Evolutionary conservation across 1,140 invertebrate species (phyloP), one percentile per base, ranked within the genome.

Genomic region (Lineus longissimus): DNA sequence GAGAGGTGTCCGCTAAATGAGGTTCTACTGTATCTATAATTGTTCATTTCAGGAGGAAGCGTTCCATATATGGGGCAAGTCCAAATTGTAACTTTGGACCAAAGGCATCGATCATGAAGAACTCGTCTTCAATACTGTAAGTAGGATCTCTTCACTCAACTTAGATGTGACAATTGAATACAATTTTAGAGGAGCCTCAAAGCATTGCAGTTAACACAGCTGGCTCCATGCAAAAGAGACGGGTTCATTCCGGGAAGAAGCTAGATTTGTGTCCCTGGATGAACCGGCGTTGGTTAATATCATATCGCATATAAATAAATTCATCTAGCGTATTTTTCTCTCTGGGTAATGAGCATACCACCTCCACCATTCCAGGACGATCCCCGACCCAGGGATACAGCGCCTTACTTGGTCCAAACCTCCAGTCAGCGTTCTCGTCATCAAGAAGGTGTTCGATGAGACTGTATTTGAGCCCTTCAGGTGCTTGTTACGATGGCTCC

Each of bases 301-400:
- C n/a, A n/a, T n/a, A n/a, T n/a, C n/a, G n/a, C n/a, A n/a, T n/a
- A n/a, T n/a, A n/a, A n/a, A n/a, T n/a, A n/a, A n/a, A n/a, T n/a
- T n/a, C n/a, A n/a, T n/a, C n/a, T n/a, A n/a, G n/a, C n/a, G n/a
- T n/a, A n/a, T n/a, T n/a, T n/a, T n/a, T 27, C 9, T 54, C 19
- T 7, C 4, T 27, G 19, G 47, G 4, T 22, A 7, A 9, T 54
- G 17, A 4, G 9, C 9, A n/a, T 54, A 54, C 25, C 4, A 7
- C 45, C 76, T 60, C 80, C 51, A 1, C 17, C 4, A 36, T 77
- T 86, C 0, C 84, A 96, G 93, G 90, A 95, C 94, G 76, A 96
- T 97, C 73, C 94, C 97, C 82, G 95, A 98, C 84, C 95, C 95
- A 29, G 93, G 93, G 64, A 94, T 92, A 70, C 95, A 97, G 84